Conservation (phyloP, 2,797 vertebrate genomes). For the Champsocephalus esox region DNA sequence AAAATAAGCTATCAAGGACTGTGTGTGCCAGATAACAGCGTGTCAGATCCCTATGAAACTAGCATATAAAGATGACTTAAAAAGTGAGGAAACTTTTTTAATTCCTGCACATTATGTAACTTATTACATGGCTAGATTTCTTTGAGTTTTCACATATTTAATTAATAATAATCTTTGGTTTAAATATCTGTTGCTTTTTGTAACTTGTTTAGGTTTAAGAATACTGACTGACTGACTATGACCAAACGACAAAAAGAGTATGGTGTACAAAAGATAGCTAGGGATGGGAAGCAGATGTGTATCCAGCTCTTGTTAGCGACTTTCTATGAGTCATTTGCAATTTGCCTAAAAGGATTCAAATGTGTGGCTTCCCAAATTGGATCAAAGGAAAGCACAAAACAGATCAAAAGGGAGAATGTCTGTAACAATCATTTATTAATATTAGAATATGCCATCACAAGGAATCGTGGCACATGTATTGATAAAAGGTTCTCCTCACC, state of each 20-base stretch:
- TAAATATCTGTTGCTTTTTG: constrained; percentile 25
- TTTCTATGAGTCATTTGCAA: constrained; percentile 31
- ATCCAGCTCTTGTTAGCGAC: constrained; percentile 3
- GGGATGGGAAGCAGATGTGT: constrained; percentile 15
- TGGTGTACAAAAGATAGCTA: no score
- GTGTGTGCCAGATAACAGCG: constrained; percentile 47
- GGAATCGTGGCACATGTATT: constrained; percentile 20
- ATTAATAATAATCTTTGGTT: background rate
- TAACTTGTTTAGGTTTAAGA: background rate
- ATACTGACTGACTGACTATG: no score
- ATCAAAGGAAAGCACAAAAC: constrained; percentile 64
- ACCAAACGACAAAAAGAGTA: no score
- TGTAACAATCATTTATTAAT: constrained; percentile 64
- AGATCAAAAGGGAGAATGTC: constrained; percentile 40
- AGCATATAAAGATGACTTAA: constrained; percentile 35
- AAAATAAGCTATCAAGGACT: constrained; percentile 44
- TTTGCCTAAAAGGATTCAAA: constrained; percentile 46
- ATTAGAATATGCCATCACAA: constrained; percentile 50
- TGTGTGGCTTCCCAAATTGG: constrained; percentile 53
- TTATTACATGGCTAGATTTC: constrained; percentile 26
- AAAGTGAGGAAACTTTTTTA: constrained; percentile 38
- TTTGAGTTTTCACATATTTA: constrained; percentile 12
- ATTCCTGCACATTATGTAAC: constrained; percentile 26
- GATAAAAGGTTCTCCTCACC: constrained; percentile 25
- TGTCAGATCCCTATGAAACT: constrained; percentile 42